phyloP scores from a whole-genome alignment of 2,113 vertebrate species.

The Anguilla rostrata region DNA sequence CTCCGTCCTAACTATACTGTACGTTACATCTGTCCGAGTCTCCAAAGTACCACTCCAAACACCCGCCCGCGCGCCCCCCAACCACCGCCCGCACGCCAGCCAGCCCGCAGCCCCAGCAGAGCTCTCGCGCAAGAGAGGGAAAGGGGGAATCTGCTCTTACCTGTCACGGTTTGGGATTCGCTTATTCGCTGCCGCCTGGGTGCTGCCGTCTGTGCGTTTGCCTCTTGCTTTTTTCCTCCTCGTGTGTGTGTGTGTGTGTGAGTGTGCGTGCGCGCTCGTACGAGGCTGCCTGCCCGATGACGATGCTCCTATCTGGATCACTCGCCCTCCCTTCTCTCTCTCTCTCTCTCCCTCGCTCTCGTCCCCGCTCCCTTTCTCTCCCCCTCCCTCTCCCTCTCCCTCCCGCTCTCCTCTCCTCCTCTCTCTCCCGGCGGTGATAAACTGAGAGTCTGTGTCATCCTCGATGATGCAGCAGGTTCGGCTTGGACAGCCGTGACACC shows the following conservation, averaged over 20 bases:
- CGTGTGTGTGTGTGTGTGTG: slow-evolving; percentile 16
- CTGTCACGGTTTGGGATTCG: slow-evolving; percentile 23
- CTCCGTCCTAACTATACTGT: neutral
- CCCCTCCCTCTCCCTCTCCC: slow-evolving; percentile 6
- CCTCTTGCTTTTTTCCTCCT: slow-evolving; percentile 23
- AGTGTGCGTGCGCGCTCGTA: neutral
- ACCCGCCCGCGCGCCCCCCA: neutral
- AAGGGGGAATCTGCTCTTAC: slow-evolving; percentile 22
- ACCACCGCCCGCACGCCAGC: neutral
- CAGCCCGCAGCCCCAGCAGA: neutral
- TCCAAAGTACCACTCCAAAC: neutral
- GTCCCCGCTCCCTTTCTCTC: slow-evolving; percentile 24
- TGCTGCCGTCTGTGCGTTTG: slow-evolving; percentile 25
- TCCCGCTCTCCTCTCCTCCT: slow-evolving; percentile 20
- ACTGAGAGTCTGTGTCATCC: slow-evolving; percentile 72
- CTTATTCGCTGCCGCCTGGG: neutral
- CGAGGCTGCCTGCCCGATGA: slow-evolving; percentile 46
- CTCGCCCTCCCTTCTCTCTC: neutral
- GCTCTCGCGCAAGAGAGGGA: neutral
- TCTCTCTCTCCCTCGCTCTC: slow-evolving; percentile 1
- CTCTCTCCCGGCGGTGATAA: slow-evolving; percentile 61
- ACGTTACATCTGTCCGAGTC: neutral
- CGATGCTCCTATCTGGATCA: slow-evolving; percentile 41
- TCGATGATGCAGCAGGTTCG: slow-evolving; percentile 61
- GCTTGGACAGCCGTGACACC: neutral